Percentiles rank a stretch among this genome's conserved stretches.
phyloP scores from a whole-genome alignment of 2,797 vertebrate genomes.

The Poeciliopsis gracilis region DNA sequence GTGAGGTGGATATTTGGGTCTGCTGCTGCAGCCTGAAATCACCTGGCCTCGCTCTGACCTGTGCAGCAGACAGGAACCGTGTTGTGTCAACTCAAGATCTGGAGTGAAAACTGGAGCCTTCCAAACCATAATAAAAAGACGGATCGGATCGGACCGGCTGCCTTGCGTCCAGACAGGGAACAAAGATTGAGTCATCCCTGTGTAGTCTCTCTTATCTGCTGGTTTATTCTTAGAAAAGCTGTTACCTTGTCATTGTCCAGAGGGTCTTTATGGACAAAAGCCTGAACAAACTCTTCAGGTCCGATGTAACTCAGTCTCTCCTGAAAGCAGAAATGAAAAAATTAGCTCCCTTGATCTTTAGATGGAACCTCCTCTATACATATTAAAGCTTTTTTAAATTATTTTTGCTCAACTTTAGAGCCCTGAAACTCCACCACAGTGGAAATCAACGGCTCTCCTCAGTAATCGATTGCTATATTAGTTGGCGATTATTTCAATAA shows the following conservation, averaged over 20 bases:
- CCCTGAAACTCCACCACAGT: accelerated
- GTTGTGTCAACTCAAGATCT: constrained; percentile 50
- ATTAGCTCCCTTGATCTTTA: not conserved
- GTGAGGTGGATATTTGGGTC: constrained; percentile 34
- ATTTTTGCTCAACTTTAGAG: not conserved
- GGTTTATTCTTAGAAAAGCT: constrained; percentile 19
- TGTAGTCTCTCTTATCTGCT: constrained; percentile 6
- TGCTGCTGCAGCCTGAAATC: constrained; percentile 42
- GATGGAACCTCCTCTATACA: not conserved
- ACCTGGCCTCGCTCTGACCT: constrained; percentile 55
- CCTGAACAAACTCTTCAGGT: constrained; percentile 95
- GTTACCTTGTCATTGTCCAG: constrained; percentile 92
- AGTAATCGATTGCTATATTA: too few species aligned
- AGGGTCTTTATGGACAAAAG: constrained; percentile 91
- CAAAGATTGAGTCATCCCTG: constrained; percentile 26
- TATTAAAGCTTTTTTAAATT: not conserved
- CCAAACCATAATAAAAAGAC: constrained; percentile 6
- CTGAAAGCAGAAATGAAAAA: constrained; percentile 66
- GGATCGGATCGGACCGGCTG: constrained; percentile 8
- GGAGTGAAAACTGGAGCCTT: constrained; percentile 26
- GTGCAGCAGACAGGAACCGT: not conserved
- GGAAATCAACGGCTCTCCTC: constrained; percentile 4
- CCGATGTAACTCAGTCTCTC: constrained; percentile 95
- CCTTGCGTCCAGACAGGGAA: not conserved
- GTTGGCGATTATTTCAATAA: too few species aligned